Evolutionary conservation across 2,113 vertebrate genomes (phyloP).

Genomic region (Hyaena hyaena): DNA sequence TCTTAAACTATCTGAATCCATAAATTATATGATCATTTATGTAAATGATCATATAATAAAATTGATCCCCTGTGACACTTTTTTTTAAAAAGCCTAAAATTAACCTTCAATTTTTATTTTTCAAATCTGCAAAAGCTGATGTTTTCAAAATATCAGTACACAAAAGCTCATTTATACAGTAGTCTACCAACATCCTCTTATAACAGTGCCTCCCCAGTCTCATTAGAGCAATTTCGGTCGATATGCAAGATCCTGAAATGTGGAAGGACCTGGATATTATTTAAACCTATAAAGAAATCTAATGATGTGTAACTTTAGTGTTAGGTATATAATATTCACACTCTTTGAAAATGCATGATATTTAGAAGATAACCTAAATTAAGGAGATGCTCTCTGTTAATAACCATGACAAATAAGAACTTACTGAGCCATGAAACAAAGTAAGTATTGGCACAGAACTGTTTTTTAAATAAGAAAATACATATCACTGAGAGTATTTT

Average conservation of each 20-base stretch:
- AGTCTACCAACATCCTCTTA: slow-evolving; percentile 13
- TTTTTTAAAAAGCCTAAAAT: neutral
- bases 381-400: neutral
- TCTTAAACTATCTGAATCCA: slow-evolving; percentile 34
- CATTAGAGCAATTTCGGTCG: neutral
- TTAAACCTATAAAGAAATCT: slow-evolving; percentile 33
- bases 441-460: neutral
- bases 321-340: neutral
- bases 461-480: slow-evolving; percentile 5
- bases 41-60: no score
- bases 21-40: neutral
- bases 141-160: neutral
- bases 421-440: slow-evolving; percentile 42
- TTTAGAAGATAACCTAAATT: neutral
- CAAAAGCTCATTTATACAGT: neutral
- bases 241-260: neutral
- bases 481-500: neutral
- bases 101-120: slow-evolving; percentile 48
- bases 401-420: slow-evolving; percentile 28
- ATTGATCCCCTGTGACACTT: neutral
- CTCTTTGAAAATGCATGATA: slow-evolving; percentile 16
- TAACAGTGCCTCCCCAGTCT: neutral
- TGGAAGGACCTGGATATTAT: neutral
- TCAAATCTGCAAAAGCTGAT: neutral
- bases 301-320: neutral